Percentiles rank a stretch among this genome's conserved stretches.
Conservation (phyloP, 2,888 invertebrate species). For the Apoda limacodes region DNA sequence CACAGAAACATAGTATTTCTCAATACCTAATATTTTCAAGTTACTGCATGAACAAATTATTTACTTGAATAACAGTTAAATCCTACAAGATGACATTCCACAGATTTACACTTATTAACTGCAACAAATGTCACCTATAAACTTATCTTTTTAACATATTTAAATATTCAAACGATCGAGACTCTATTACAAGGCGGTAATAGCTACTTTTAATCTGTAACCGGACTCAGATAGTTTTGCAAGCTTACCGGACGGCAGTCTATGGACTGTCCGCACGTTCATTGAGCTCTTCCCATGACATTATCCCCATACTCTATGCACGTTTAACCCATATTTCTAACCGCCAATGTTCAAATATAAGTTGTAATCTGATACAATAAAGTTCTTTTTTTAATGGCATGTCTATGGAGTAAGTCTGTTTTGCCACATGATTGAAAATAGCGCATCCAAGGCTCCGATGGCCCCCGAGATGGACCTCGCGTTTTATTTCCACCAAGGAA, state of each 20-base stretch:
- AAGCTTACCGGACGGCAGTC: constrained; percentile 55
- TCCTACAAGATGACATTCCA: constrained; percentile 31
- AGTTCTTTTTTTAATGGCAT: constrained; percentile 6
- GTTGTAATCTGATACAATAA: not conserved
- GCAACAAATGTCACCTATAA: constrained; percentile 28
- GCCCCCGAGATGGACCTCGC: constrained; percentile 67
- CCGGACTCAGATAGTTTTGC: constrained; percentile 29
- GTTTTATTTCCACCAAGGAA: constrained; percentile 68
- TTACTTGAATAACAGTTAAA: too few species aligned
- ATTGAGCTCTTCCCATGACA: constrained; percentile 70
- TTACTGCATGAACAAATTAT: too few species aligned
- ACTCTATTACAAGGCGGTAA: constrained; percentile 27
- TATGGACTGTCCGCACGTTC: constrained; percentile 65
- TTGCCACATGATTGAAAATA: constrained; percentile 31
- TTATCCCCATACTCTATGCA: constrained; percentile 40
- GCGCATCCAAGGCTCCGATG: constrained; percentile 66
- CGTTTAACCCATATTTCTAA: constrained; percentile 25
- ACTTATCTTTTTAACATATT: constrained; percentile 17
- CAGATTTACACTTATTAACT: constrained; percentile 48
- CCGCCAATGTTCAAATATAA: constrained; percentile 9
- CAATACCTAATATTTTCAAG: too few species aligned
- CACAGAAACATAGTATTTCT: too few species aligned
- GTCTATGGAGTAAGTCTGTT: constrained; percentile 25
- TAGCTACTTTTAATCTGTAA: constrained; percentile 16
- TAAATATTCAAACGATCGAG: constrained; percentile 19